Percentiles rank a stretch among this genome's conserved stretches.
phyloP scores from a whole-genome alignment of 2,113 vertebrate genomes.

The Sciurus niger region DNA sequence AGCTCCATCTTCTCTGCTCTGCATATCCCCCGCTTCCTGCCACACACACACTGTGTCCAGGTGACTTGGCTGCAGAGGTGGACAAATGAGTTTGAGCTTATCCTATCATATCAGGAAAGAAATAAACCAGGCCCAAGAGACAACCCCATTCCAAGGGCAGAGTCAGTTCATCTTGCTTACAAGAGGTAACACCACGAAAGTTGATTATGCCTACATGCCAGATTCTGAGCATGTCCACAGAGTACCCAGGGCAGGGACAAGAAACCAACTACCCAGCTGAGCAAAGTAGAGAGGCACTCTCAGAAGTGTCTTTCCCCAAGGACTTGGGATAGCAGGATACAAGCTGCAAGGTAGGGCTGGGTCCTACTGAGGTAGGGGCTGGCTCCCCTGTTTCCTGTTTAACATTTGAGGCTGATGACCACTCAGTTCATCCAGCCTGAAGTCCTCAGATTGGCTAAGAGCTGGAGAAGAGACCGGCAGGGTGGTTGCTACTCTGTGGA shows the following conservation, averaged over 20 bases:
- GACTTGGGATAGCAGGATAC: neutral
- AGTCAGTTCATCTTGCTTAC: neutral
- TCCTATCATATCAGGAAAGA: neutral
- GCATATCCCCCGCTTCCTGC: neutral
- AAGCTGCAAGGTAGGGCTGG: neutral
- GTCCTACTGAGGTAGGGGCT: neutral
- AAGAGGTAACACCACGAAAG: no score
- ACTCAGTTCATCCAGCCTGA: neutral
- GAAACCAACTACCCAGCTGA: neutral
- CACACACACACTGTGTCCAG: neutral
- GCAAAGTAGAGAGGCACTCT: neutral
- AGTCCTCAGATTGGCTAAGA: neutral
- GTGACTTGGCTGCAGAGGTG: neutral
- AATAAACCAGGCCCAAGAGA: neutral
- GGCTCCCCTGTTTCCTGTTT: neutral
- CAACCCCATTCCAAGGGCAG: accelerated
- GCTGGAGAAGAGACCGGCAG: neutral
- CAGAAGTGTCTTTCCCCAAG: neutral
- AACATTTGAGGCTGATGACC: neutral
- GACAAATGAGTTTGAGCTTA: neutral
- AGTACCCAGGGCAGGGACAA: neutral
- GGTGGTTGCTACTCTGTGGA: neutral
- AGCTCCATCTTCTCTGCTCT: neutral
- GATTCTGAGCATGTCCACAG: no score
- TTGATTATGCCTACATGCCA: neutral